These are phyloP conservation scores for Riptortus pedestris DNA, from an alignment of 1,140 invertebrate species.

Conservation along the genomic window DNA sequence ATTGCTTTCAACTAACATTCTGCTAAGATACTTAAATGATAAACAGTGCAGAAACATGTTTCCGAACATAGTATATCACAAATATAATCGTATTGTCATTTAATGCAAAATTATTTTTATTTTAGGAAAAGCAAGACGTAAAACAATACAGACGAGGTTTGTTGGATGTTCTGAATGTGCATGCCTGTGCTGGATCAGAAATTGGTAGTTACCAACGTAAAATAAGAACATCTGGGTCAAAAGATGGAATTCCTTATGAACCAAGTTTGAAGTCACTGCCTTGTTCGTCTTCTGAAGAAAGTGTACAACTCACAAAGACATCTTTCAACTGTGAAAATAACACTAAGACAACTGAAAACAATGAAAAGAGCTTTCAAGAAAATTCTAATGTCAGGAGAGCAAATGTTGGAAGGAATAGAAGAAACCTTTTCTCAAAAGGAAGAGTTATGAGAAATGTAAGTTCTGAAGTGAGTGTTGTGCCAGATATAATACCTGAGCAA, in stretches of 20 bases:
- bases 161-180: background rate
- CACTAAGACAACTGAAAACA: background rate
- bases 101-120: no score
- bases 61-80: no score
- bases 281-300: slow-evolving; percentile 2
- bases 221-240: background rate
- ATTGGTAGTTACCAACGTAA: background rate
- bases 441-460: no score
- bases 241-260: background rate
- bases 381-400: background rate
- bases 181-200: background rate
- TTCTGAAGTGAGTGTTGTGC: background rate
- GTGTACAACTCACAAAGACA: background rate
- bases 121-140: background rate
- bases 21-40: no score
- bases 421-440: background rate
- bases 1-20: no score
- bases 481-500: background rate
- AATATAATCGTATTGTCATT: no score
- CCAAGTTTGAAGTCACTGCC: slow-evolving; percentile 3
- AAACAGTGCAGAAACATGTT: no score
- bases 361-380: background rate
- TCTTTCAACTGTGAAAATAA: background rate
- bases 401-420: background rate
- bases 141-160: background rate